Base-by-base conservation (phyloP, 92 coral and sea anemone genomes). In the Diadumene lineata region DNA sequence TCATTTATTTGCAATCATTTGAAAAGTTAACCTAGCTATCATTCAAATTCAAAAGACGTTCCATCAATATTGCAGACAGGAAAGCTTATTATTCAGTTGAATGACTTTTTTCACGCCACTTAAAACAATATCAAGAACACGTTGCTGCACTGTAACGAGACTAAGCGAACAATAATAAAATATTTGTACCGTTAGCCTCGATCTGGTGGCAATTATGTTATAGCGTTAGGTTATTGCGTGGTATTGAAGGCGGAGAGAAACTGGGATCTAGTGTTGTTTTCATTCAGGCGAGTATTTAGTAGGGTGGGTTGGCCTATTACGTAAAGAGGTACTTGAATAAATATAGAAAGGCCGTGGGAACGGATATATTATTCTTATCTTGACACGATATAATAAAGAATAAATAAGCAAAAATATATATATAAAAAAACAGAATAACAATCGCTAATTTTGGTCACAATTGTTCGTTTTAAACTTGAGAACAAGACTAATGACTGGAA, bases 101-200 rank as follows among this genome's bases (percentile, higher is more conserved):
- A 38, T 38, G 48, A 38, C 13, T 4, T 38, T 38, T 38, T 4
- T 38, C 48, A 4, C 48, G 13, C 13, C 48, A 38, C 6, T 38
- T 38, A 38, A 38, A 6, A 38, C 13, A 38, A 38, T 38, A 38
- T 4, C 48, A 6, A n/a, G n/a, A n/a, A 4, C 24, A 13, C 34
- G 68, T 62, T 6, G 15, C 29, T 7, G 11, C 68, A 28, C 17
- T 23, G 23, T 9, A 28, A 1, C 43, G 68, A 62, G 68, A n/a
- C 1, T 19, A 15, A 7, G 15, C 31, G 68, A 28, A 62, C 68
- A 62, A 62, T 29, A 28, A 18, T 15, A 23, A 62, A 6, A 29
- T 62, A 28, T 7, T 62, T 62, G 43, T 62, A 62, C 68, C 19
- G n/a, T 19, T 28, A 28, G 68, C 68, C 68, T 62, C 68, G 68